Evolutionary conservation across 2,797 vertebrate genomes (phyloP).

Genomic region (Sebastes nivosus): DNA sequence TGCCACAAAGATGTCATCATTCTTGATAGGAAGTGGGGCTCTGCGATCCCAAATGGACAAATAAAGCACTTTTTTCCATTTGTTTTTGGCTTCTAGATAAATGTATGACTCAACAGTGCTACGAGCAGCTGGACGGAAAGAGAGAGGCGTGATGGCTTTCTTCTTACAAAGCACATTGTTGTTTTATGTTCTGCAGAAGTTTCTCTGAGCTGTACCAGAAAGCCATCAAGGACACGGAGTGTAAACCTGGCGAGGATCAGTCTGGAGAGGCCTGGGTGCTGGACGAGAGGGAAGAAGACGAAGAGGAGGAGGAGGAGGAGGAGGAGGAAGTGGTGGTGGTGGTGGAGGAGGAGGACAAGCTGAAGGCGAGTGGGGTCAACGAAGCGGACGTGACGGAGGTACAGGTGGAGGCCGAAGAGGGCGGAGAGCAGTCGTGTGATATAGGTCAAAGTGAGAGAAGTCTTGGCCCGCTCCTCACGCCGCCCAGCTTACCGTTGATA

Average conservation of each 20-base stretch:
- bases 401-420: slow-evolving; percentile 55
- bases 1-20: slow-evolving; percentile 26
- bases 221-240: slow-evolving; percentile 88
- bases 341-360: background rate
- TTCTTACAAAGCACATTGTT: background rate
- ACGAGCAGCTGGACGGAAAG: background rate
- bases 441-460: slow-evolving; percentile 49
- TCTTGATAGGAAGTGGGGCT: background rate
- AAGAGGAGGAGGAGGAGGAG: slow-evolving; percentile 34
- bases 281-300: slow-evolving; percentile 78
- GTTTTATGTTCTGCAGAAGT: slow-evolving; percentile 79
- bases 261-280: slow-evolving; percentile 85
- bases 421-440: slow-evolving; percentile 43
- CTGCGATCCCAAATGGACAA: slow-evolving; percentile 28
- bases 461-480: slow-evolving; percentile 56
- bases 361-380: slow-evolving; percentile 35
- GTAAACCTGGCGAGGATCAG: slow-evolving; percentile 81
- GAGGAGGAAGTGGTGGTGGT: background rate
- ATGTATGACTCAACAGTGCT: slow-evolving; percentile 8
- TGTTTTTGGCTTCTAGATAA: slow-evolving; percentile 22
- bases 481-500: slow-evolving; percentile 78
- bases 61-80: slow-evolving; percentile 8
- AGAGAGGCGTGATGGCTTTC: background rate
- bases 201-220: slow-evolving; percentile 92
- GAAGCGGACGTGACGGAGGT: slow-evolving; percentile 55